Percentiles rank a stretch among this genome's conserved stretches.
Evolutionary conservation across 2,113 vertebrate species (phyloP).

Genomic region (Anarhynchus alexandrinus): DNA sequence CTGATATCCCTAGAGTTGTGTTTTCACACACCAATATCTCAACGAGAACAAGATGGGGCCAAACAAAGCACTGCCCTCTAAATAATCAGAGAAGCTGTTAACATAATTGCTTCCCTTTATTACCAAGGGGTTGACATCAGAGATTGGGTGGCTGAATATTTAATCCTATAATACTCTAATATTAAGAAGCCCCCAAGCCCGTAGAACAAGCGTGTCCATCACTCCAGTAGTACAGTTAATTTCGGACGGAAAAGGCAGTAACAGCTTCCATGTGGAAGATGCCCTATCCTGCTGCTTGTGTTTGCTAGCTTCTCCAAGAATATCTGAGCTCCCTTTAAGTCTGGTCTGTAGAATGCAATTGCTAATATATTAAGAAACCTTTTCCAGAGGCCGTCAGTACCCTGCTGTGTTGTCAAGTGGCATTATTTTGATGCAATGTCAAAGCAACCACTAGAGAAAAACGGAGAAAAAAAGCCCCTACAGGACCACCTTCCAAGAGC

Average conservation of each 20-base stretch:
- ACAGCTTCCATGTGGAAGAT: not conserved
- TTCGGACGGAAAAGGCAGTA: not conserved
- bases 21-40: not conserved
- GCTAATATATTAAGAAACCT: not conserved
- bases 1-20: not conserved
- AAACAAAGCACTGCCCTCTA: not conserved
- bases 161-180: not conserved
- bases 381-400: not conserved
- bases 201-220: not conserved
- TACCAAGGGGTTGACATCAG: not conserved
- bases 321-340: not conserved
- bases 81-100: not conserved
- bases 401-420: not conserved
- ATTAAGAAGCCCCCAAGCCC: not conserved
- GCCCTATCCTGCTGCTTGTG: not conserved
- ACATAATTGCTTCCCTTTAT: not conserved
- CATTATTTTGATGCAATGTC: not conserved
- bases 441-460: not conserved
- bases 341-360: not conserved
- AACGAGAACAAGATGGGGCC: not conserved
- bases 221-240: not conserved
- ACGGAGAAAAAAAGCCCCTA: rapidly evolving
- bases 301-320: not conserved
- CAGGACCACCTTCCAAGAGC: not conserved
- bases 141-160: not conserved